Percentiles rank a stretch among this genome's conserved stretches.
Evolutionary conservation across 2,888 invertebrate species (phyloP).

Genomic region (Sipunculus nudus): DNA sequence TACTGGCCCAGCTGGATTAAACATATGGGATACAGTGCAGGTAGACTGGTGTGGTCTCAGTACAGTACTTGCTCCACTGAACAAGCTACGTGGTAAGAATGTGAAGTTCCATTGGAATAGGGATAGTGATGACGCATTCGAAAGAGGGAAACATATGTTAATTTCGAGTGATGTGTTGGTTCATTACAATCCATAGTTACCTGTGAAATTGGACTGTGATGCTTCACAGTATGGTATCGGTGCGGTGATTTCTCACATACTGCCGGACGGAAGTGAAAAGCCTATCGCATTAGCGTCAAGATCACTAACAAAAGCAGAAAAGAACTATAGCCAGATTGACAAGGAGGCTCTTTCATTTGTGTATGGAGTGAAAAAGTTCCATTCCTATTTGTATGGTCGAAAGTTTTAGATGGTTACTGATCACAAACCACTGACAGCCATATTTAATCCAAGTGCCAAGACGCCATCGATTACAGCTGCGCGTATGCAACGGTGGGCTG

Average conservation of each 20-base stretch:
- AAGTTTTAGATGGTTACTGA: conserved; percentile 30
- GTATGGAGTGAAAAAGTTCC: conserved; percentile 39
- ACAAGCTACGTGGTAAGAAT: too few species aligned
- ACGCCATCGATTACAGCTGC: conserved; percentile 51
- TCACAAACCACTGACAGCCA: conserved; percentile 25
- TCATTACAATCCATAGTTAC: neutral
- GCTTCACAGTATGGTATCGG: conserved; percentile 59
- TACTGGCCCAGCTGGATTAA: too few species aligned
- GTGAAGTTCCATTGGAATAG: too few species aligned
- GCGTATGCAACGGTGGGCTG: conserved; percentile 54
- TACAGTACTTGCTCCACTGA: neutral
- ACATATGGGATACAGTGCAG: too few species aligned
- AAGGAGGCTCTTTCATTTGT: conserved; percentile 41
- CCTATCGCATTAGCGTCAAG: conserved; percentile 41
- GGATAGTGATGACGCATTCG: too few species aligned
- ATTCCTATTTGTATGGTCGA: conserved; percentile 41
- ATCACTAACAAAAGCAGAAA: conserved; percentile 33
- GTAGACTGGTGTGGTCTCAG: too few species aligned
- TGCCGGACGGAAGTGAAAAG: conserved; percentile 17
- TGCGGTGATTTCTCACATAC: conserved; percentile 47
- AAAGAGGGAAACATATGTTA: too few species aligned
- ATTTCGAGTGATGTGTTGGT: too few species aligned
- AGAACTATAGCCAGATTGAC: conserved; percentile 41
- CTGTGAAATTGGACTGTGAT: conserved; percentile 59
- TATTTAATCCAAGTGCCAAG: conserved; percentile 13